Conservation (phyloP, 2,113 vertebrate genomes). For the Malaclemys terrapin region DNA sequence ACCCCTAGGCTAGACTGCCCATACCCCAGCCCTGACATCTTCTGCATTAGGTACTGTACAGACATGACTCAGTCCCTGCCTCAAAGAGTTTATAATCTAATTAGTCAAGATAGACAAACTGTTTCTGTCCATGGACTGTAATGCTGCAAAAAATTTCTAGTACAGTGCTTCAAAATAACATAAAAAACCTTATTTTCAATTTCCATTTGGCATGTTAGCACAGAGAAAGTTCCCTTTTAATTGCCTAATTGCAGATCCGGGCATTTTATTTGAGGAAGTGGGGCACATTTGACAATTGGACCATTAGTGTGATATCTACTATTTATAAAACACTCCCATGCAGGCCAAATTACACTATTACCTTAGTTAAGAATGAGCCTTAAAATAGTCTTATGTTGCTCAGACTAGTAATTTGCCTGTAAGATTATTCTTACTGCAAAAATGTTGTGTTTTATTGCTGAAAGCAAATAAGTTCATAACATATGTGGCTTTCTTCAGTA, state of each 20-base stretch:
- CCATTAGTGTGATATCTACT: constrained; percentile 10
- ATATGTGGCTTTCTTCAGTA: constrained; percentile 37
- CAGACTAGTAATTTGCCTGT: constrained; percentile 26
- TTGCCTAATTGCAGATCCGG: not conserved
- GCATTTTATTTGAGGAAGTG: constrained; percentile 11
- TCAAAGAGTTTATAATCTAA: constrained; percentile 18
- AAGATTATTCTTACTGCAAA: constrained; percentile 48
- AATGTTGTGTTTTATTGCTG: constrained; percentile 31
- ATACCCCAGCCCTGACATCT: not conserved
- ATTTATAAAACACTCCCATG: constrained; percentile 37
- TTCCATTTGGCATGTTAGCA: not conserved
- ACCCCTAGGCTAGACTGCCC: not conserved
- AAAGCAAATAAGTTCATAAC: constrained; percentile 51
- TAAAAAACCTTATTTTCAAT: not conserved
- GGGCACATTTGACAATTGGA: not conserved
- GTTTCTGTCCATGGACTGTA: not conserved
- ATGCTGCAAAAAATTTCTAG: not conserved
- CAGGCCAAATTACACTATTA: constrained; percentile 44
- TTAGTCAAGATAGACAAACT: constrained; percentile 16
- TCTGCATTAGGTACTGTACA: not conserved
- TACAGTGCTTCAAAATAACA: constrained; percentile 10
- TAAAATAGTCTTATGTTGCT: constrained; percentile 69
- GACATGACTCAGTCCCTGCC: not conserved
- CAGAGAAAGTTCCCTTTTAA: constrained; percentile 19
- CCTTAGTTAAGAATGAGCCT: constrained; percentile 72